A percentile compares a stretch with the other conserved stretches of the same genome.
Evolutionary conservation across 2,888 invertebrate species (phyloP).

Genomic region (Sclerodermus sp.): DNA sequence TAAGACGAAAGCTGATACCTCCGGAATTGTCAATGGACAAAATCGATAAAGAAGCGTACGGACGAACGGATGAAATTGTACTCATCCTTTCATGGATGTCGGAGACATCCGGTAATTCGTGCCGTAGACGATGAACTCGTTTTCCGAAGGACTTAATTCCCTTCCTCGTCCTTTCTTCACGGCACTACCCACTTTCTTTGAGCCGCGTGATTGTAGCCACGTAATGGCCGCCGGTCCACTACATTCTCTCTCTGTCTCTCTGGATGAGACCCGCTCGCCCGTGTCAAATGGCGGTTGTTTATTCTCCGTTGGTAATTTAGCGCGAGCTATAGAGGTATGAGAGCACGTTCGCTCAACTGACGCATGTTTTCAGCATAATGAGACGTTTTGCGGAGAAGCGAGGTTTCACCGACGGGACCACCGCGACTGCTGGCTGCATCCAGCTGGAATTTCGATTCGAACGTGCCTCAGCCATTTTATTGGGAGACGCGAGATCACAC

Average conservation of each 20-base stretch:
- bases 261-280: slow-evolving; percentile 8
- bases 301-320: slow-evolving; percentile 12
- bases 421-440: slow-evolving; percentile 5
- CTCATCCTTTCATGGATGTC: too few species aligned
- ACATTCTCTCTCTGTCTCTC: neutral
- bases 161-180: too few species aligned
- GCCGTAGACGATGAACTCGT: too few species aligned
- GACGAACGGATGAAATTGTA: too few species aligned
- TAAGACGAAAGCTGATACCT: too few species aligned
- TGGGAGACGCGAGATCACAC: too few species aligned
- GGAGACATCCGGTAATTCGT: too few species aligned
- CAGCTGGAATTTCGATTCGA: slow-evolving; percentile 14
- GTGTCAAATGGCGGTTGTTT: slow-evolving; percentile 17
- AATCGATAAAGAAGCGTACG: too few species aligned
- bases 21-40: too few species aligned
- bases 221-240: neutral
- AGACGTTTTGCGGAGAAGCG: slow-evolving; percentile 19
- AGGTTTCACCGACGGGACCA: slow-evolving; percentile 9
- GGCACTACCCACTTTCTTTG: neutral
- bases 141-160: too few species aligned
- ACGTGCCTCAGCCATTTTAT: slow-evolving; percentile 5
- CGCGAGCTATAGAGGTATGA: slow-evolving; percentile 7
- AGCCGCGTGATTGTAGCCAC: neutral
- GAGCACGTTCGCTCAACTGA: neutral
- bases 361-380: slow-evolving; percentile 18